Evolutionary conservation across 2,797 vertebrate species (phyloP).

Genomic region (Artibeus jamaicensis): DNA sequence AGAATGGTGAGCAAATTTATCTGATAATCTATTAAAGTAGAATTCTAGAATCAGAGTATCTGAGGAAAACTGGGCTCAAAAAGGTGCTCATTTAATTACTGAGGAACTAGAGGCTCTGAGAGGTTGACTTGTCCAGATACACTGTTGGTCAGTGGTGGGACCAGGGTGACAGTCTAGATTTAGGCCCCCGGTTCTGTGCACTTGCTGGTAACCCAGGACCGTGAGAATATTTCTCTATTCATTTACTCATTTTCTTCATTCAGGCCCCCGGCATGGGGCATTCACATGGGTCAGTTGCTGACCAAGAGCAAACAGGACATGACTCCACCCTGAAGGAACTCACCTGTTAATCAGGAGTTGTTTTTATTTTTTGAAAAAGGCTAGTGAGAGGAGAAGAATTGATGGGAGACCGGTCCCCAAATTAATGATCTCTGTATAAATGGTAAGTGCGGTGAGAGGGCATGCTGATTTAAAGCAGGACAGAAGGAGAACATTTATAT

Average conservation of each 20-base stretch:
- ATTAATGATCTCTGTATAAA: neutral
- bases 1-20: neutral
- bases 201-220: neutral
- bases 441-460: neutral
- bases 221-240: neutral
- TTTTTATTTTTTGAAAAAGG: neutral
- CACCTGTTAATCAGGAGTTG: neutral
- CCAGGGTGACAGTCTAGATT: neutral
- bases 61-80: neutral
- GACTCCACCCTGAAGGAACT: neutral
- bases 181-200: neutral
- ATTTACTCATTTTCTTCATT: neutral
- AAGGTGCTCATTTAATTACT: neutral
- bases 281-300: neutral
- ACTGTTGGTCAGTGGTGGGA: too few relatives aligned
- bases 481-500: neutral
- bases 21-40: neutral
- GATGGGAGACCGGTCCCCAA: neutral
- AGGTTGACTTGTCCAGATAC: neutral
- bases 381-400: neutral
- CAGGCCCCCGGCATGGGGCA: neutral
- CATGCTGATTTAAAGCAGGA: neutral
- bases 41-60: neutral
- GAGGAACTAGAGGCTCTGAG: neutral
- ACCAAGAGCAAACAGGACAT: neutral